phyloP scores from a whole-genome alignment of 2,113 vertebrate genomes.

The Oreochromis aureus region DNA sequence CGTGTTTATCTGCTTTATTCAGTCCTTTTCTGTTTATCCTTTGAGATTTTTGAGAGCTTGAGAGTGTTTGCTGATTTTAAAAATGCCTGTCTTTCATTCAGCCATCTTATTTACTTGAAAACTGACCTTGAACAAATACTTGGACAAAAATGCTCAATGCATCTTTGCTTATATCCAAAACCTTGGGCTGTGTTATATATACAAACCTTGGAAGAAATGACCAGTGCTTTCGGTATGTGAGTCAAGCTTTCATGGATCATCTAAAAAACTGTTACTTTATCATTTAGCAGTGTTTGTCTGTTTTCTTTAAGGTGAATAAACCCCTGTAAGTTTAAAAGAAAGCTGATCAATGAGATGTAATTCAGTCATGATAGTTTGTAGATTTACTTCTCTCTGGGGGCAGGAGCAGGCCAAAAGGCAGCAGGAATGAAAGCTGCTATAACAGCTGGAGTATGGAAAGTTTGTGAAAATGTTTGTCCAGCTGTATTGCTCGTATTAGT shows the following conservation, averaged over 20 bases:
- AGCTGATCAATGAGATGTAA: neutral
- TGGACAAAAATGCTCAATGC: neutral
- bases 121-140: neutral
- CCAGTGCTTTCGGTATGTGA: fast-evolving
- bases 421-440: neutral
- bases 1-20: neutral
- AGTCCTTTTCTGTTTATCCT: neutral
- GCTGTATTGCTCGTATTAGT: neutral
- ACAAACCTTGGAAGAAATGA: neutral
- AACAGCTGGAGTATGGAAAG: neutral
- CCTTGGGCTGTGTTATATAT: constrained; percentile 5
- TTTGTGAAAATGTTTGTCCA: neutral
- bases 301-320: neutral
- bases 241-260: neutral
- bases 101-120: neutral
- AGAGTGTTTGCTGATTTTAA: neutral
- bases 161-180: neutral
- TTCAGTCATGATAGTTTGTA: neutral
- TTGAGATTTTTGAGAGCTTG: neutral
- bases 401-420: neutral
- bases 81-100: neutral
- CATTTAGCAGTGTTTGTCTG: neutral
- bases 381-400: neutral
- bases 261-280: neutral
- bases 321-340: neutral